Base-by-base conservation (phyloP, 2,113 vertebrate species). In the Scomber japonicus region DNA sequence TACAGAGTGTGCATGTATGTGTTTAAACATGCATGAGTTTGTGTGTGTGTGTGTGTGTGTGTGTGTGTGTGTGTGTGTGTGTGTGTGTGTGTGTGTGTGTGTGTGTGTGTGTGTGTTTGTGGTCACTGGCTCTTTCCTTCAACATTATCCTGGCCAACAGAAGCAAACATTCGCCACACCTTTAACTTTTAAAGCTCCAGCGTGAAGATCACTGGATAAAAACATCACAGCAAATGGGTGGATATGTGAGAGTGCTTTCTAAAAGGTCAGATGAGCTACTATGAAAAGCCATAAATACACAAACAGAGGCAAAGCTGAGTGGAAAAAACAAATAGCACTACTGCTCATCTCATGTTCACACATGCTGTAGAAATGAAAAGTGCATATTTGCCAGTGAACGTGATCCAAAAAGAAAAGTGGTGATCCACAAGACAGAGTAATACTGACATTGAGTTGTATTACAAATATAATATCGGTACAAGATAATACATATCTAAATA, bases 171-270 rank as follows among this genome's bases (percentile, higher is more conserved):
- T 82, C 59, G 78, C 71, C 59, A 88, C 86, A 93, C 87, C 89
- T 94, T 92, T 94, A 92, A 82, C 89, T 93, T 92, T 94, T 91
- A 83, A 85, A 83, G 82, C 71, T 53, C 48, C 74, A 90, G 86
- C 79, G 87, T 90, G 73, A 93, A 94, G 92, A 91, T 94, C 93
- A 94, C 88, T 86, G 88, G 64, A 85, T 89, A 87, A 82, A 90
- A 88, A 82, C 86, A 88, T 83, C 35, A 75, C 51, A 11, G 65
- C 7, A 53, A 71, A 73, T 54, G 65, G 56, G 75, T 82, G 55
- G 78, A 80, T 83, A 75, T 51, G 50, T 80, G 77, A 59, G 68
- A 82, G 65, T 70, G 11, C 19, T 71, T 79, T 48, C 53, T 78
- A 74, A 90, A 93, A 92, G 85, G 89, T 94, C 91, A 91, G 66